phyloP scores from a whole-genome alignment of 1,140 invertebrate species.

The Hycleus cichorii region DNA sequence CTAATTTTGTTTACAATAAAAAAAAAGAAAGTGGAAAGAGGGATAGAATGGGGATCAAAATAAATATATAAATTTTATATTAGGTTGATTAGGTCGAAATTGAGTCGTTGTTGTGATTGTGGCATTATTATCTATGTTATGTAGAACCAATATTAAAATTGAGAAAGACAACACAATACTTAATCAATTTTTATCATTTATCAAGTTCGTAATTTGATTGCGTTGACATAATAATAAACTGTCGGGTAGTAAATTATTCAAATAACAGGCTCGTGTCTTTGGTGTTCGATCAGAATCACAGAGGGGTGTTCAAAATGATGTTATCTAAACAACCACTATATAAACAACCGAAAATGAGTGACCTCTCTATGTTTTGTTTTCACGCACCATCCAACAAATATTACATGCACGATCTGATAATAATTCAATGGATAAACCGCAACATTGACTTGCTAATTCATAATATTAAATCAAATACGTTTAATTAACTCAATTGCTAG shows the following conservation, averaged over 20 bases:
- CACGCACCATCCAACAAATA: constrained; percentile 14
- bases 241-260: constrained; percentile 2
- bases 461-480: constrained; percentile 9
- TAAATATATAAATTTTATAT: no score
- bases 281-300: constrained; percentile 10
- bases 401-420: constrained; percentile 13
- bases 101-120: no score
- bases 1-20: no score
- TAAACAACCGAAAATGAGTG: constrained; percentile 15
- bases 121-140: no score
- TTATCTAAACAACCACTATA: constrained; percentile 16
- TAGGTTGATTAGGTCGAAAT: no score
- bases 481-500: not conserved
- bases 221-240: constrained; percentile 10
- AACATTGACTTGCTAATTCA: constrained; percentile 1
- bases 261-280: constrained; percentile 11
- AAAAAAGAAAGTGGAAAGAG: no score
- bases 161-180: no score
- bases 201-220: not conserved
- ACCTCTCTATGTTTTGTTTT: constrained; percentile 3
- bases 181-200: not conserved
- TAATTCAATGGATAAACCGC: constrained; percentile 8
- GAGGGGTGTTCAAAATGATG: constrained; percentile 12
- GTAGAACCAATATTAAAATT: no score
- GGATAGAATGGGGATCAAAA: no score